Conservation (phyloP, 2,113 vertebrate genomes). For the Anas platyrhynchos region DNA sequence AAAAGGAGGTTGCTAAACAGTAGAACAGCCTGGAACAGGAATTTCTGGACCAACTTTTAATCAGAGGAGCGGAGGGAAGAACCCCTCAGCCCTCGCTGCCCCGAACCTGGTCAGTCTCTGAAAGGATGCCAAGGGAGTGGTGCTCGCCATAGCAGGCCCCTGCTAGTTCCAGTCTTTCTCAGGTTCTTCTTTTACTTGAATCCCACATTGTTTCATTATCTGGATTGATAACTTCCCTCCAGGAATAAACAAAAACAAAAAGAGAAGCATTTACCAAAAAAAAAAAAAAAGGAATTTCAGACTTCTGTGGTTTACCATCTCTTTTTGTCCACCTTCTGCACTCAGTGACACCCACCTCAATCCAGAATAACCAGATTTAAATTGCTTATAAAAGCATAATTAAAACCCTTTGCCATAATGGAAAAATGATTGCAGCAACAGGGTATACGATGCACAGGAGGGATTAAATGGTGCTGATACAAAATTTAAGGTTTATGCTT, state of each 20-base stretch:
- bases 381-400: conserved; percentile 7
- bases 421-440: background rate
- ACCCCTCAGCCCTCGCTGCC: background rate
- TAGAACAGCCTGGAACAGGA: conserved; percentile 19
- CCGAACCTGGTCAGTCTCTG: conserved; percentile 16
- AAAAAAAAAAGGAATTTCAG: background rate
- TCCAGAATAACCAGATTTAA: conserved; percentile 31
- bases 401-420: background rate
- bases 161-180: background rate
- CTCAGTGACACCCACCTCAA: background rate
- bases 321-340: background rate
- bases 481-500: background rate
- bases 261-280: background rate
- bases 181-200: background rate
- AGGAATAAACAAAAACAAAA: background rate
- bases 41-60: conserved; percentile 35
- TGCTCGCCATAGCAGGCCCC: background rate
- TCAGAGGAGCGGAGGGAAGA: background rate
- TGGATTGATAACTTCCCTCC: background rate
- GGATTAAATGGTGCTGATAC: background rate
- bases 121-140: background rate
- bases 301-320: rapidly evolving
- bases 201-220: background rate
- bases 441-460: background rate
- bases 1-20: conserved; percentile 27